These are phyloP conservation scores for Cryptus armator DNA, from an alignment of 2,888 invertebrate genomes.

Conservation along the genomic window DNA sequence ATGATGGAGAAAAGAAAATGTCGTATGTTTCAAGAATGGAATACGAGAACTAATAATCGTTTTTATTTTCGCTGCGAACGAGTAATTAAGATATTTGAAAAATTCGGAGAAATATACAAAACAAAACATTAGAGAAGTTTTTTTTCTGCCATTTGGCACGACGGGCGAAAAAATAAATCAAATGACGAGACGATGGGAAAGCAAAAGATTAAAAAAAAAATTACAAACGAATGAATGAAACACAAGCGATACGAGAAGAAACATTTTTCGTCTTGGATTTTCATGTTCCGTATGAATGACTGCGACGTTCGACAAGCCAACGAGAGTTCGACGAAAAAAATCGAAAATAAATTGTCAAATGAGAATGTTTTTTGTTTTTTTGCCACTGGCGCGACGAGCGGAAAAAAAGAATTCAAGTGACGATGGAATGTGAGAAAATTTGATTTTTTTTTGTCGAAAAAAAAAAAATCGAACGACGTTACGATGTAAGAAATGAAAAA, in stretches of 20 bases:
- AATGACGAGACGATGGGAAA: conserved; percentile 13
- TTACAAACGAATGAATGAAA: neutral
- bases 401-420: neutral
- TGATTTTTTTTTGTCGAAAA: neutral
- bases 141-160: neutral
- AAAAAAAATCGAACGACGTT: neutral
- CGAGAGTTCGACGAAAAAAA: neutral
- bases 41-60: neutral
- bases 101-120: conserved; percentile 33
- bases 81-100: neutral
- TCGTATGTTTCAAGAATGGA: conserved; percentile 33
- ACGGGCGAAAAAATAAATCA: neutral
- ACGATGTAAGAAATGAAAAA: neutral
- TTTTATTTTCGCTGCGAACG: neutral
- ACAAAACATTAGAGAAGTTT: conserved; percentile 10
- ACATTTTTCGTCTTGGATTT: neutral
- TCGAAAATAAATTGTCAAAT: neutral
- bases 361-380: neutral
- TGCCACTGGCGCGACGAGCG: neutral
- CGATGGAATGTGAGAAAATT: neutral
- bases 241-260: neutral
- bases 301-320: neutral
- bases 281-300: neutral
- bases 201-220: conserved; percentile 51
- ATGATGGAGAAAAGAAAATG: conserved; percentile 54